Evolutionary conservation across 2,888 invertebrate genomes (phyloP).

Genomic region (Tenthredo mesomela): DNA sequence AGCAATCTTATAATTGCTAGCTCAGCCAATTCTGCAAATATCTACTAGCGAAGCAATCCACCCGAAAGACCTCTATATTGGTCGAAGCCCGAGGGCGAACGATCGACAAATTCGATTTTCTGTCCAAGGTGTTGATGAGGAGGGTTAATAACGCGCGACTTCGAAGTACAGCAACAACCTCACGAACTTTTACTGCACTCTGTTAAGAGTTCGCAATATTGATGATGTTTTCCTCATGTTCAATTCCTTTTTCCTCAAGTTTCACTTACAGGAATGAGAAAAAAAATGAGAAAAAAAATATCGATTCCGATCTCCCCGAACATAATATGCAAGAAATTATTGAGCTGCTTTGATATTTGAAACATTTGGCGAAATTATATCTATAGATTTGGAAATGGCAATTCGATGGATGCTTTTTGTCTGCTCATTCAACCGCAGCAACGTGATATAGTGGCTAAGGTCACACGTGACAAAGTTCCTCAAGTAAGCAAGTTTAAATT

Average conservation of each 20-base stretch:
- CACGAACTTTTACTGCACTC: neutral
- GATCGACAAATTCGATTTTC: constrained; percentile 50
- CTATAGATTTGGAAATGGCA: constrained; percentile 27
- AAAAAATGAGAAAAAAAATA: neutral
- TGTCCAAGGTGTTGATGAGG: constrained; percentile 43
- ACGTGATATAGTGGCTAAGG: constrained; percentile 23
- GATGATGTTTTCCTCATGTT: neutral
- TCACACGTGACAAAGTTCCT: constrained; percentile 33
- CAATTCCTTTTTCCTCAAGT: neutral
- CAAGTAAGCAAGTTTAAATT: constrained; percentile 51
- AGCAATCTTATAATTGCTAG: constrained; percentile 55
- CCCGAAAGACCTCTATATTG: constrained; percentile 43
- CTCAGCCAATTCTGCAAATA: constrained; percentile 53
- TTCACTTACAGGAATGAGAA: neutral
- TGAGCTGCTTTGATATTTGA: neutral
- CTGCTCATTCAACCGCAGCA: constrained; percentile 52
- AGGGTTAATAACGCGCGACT: constrained; percentile 3
- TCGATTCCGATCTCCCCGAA: neutral
- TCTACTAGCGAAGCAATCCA: constrained; percentile 46
- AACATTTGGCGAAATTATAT: neutral
- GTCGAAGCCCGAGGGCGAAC: constrained; percentile 32
- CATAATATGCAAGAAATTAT: neutral
- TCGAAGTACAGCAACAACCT: neutral
- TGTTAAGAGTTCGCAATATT: neutral
- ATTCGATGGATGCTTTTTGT: constrained; percentile 62